These are phyloP conservation scores for Acleris emargana DNA, from an alignment of 2,888 invertebrate genomes.

Conservation along the genomic window DNA sequence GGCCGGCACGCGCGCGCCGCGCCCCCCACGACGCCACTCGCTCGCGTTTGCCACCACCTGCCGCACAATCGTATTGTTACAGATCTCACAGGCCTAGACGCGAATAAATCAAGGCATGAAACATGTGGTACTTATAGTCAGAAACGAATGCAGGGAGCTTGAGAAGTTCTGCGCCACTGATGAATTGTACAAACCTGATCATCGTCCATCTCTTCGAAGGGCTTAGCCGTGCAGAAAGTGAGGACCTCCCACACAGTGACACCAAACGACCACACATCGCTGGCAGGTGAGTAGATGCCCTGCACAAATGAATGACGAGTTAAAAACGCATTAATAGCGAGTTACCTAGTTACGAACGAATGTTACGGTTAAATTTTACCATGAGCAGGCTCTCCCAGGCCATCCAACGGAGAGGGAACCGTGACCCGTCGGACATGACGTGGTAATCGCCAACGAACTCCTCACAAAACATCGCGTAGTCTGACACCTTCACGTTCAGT, in stretches of 20 bases:
- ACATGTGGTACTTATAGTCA: too few species aligned
- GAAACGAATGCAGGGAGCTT: too few species aligned
- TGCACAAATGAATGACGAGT: constrained; percentile 59
- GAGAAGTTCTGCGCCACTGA: neutral
- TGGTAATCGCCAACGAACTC: constrained; percentile 93
- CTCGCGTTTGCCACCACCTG: constrained; percentile 87
- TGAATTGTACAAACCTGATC: constrained; percentile 85
- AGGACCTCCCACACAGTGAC: constrained; percentile 95
- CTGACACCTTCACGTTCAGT: constrained; percentile 91
- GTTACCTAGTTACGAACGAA: neutral
- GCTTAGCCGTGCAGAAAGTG: constrained; percentile 90
- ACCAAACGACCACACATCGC: constrained; percentile 96
- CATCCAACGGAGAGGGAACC: constrained; percentile 96
- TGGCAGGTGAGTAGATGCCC: constrained; percentile 94
- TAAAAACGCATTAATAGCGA: too few species aligned
- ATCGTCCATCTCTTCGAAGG: constrained; percentile 91
- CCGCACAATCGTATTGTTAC: constrained; percentile 4
- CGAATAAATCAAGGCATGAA: too few species aligned
- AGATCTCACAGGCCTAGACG: too few species aligned
- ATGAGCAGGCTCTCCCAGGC: constrained; percentile 94
- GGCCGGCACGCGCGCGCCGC: constrained; percentile 73
- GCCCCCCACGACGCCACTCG: constrained; percentile 84
- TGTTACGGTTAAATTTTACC: constrained; percentile 66
- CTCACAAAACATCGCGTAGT: constrained; percentile 93
- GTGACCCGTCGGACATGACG: constrained; percentile 90